Conservation (phyloP, 2,888 invertebrate genomes). For the Pollenia griseotomentosa region DNA sequence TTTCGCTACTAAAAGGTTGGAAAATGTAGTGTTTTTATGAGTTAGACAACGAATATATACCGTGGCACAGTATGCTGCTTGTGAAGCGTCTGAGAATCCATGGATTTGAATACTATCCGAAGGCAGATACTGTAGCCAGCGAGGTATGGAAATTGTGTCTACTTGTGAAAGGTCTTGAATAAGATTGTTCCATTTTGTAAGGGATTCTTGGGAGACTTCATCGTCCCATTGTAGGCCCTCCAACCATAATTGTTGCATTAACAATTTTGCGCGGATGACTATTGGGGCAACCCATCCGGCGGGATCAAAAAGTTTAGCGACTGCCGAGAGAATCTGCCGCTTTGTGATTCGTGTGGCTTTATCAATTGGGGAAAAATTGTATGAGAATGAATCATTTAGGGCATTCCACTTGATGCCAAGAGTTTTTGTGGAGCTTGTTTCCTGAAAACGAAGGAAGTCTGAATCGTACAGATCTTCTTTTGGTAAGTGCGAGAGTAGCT, state of each 20-base stretch:
- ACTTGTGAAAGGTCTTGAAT: too few relatives aligned
- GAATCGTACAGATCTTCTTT: conserved; percentile 10
- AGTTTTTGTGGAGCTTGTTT: conserved; percentile 5
- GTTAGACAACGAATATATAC: too few relatives aligned
- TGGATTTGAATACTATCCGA: too few relatives aligned
- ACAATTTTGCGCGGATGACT: neutral
- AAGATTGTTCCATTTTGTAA: too few relatives aligned
- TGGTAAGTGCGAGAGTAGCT: neutral
- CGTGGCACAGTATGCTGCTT: too few relatives aligned
- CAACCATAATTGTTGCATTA: neutral
- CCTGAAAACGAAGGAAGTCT: conserved; percentile 2
- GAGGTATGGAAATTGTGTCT: neutral
- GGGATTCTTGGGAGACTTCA: too few relatives aligned
- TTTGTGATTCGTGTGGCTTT: neutral
- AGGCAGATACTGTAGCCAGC: neutral
- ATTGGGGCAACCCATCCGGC: too few relatives aligned
- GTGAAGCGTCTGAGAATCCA: too few relatives aligned
- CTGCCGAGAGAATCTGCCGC: conserved; percentile 5
- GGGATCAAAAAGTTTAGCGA: too few relatives aligned
- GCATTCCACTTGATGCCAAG: conserved; percentile 41
- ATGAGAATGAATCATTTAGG: conserved; percentile 9
- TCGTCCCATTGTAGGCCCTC: neutral
- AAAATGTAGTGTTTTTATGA: too few relatives aligned
- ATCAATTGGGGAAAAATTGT: neutral
- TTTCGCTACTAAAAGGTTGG: too few relatives aligned